Percentiles rank a stretch among this genome's conserved stretches.
Conservation (phyloP, 2,888 invertebrate genomes). For the Margaritifera margaritifera region DNA sequence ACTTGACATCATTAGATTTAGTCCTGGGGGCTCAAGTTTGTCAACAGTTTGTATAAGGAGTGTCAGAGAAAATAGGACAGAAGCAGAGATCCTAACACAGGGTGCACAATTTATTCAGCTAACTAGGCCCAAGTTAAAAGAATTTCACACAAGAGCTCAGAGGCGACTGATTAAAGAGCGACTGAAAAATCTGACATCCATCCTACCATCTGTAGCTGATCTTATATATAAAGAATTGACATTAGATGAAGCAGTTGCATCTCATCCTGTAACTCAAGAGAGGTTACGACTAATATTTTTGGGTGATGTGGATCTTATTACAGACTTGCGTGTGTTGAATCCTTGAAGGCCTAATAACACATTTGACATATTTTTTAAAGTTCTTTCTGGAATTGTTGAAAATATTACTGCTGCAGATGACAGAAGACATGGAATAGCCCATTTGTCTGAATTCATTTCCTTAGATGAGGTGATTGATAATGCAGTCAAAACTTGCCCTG, state of each 20-base stretch:
- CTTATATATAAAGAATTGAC: too few relatives aligned
- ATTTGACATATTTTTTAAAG: conserved; percentile 26
- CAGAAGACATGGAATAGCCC: conserved; percentile 15
- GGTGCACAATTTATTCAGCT: too few relatives aligned
- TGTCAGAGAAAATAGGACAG: conserved; percentile 6
- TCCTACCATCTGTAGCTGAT: too few relatives aligned
- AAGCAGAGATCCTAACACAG: background rate
- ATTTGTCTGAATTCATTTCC: conserved; percentile 20
- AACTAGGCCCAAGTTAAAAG: background rate
- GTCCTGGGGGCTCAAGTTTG: conserved; percentile 9
- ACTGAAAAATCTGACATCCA: too few relatives aligned
- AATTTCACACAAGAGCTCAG: too few relatives aligned
- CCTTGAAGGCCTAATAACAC: conserved; percentile 18
- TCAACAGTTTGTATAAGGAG: conserved; percentile 10
- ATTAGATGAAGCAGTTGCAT: too few relatives aligned
- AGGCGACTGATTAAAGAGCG: too few relatives aligned
- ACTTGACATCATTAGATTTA: conserved; percentile 13
- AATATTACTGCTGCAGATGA: conserved; percentile 25
- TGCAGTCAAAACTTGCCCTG: conserved; percentile 4
- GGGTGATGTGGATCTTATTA: conserved; percentile 9
- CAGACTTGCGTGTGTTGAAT: conserved; percentile 19
- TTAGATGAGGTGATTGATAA: conserved; percentile 13
- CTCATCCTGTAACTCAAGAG: too few relatives aligned
- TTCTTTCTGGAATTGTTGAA: conserved; percentile 22
- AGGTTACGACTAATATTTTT: background rate